Evolutionary conservation across 2,113 vertebrate genomes (phyloP).

Genomic region (Pelvicachromis taeniatus): DNA sequence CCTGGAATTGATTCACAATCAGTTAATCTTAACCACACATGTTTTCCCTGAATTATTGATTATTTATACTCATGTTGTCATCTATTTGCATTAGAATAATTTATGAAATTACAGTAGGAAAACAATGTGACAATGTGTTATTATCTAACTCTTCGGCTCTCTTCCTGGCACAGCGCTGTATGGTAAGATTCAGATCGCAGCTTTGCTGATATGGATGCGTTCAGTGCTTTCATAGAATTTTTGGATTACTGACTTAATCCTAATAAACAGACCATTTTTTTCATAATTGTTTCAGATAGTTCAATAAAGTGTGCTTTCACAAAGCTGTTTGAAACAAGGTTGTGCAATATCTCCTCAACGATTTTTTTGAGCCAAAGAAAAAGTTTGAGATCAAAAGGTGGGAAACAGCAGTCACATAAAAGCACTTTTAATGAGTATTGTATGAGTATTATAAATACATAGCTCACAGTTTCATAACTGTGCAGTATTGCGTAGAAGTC

Average conservation of each 20-base stretch:
- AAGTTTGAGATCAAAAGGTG: neutral
- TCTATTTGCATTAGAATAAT: neutral
- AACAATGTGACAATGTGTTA: neutral
- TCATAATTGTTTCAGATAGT: neutral
- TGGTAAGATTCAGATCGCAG: neutral
- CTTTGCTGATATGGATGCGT: neutral
- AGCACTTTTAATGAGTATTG: neutral
- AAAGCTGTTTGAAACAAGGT: neutral
- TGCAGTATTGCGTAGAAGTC: neutral
- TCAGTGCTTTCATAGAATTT: neutral
- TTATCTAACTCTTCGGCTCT: neutral
- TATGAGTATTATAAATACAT: neutral
- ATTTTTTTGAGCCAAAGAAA: neutral
- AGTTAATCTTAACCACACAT: neutral
- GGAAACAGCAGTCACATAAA: neutral
- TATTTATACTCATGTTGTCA: neutral
- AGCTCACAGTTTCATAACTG: neutral
- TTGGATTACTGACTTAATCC: neutral
- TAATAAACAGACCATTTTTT: neutral
- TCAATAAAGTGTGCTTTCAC: neutral
- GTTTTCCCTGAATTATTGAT: neutral
- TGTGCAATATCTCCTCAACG: neutral
- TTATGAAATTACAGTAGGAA: neutral
- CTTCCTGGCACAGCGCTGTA: neutral
- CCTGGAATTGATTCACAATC: neutral